Base-by-base conservation (phyloP, 1,140 invertebrate species). In the Papilio glaucus region DNA sequence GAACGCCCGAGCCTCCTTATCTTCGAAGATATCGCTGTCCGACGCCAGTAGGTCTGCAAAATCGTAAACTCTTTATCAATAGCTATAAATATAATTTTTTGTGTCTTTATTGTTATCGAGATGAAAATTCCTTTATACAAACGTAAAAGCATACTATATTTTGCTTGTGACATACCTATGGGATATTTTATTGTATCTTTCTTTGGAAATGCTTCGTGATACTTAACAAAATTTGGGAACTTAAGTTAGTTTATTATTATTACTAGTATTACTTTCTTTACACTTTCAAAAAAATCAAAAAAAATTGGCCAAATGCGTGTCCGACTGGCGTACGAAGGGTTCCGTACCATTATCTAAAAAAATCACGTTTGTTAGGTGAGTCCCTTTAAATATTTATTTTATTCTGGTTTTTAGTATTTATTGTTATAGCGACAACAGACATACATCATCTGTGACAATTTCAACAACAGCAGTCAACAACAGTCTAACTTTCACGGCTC, bases 1-100 rank as follows among this genome's bases (percentile, higher is more conserved):
- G 91, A 96, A 98, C 72, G 95, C 95, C 39, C 94, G 95, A 73
- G 96, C 95, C 67, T 94, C 95, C 45, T 95, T 94, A 80, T 96
- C 95, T 78, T 94, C 92, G 83, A 96, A 96, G 83, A 94, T 83
- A 83, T 91, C 93, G 88, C 93, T 93, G 60, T 94, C 92, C 45
- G 89, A 84, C 74, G 91, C 89, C 91, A 94, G 88, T 72, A 94
- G 84, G 88, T 95, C 94, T 95, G 89, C 7, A 0, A 39, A 63
- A 63, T 53, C 45, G 45, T 39, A 63, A 63, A 13, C 37, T 29
- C 26, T 60, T 63, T 63, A 63, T 63, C 61, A 63, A 41, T 63
- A 37, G 10, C 39, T 7, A 38, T 63, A 63, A 63, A 63, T 7
- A 63, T 53, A 39, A 37, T 63, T 39, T 39, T 33, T 5, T 7